These are phyloP conservation scores for Phoeniculus purpureus DNA, from an alignment of 2,797 vertebrate species.

Conservation along the genomic window DNA sequence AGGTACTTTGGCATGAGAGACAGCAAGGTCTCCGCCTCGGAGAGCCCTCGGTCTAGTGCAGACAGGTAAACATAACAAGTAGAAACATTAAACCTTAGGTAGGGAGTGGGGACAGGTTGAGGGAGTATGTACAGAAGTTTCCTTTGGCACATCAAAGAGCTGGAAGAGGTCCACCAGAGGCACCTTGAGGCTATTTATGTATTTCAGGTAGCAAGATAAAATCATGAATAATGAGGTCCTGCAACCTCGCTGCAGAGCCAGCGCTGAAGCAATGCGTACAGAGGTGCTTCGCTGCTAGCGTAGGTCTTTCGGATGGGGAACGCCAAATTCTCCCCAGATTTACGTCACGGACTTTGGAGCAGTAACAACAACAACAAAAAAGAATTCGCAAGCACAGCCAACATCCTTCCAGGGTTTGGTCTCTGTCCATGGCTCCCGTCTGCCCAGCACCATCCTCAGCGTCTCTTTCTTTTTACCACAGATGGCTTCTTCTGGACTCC, in stretches of 20 bases:
- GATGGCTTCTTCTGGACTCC: not conserved
- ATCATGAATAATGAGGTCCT: constrained; percentile 70
- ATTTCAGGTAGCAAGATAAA: constrained; percentile 71
- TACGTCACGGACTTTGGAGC: not conserved
- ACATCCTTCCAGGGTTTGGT: not conserved
- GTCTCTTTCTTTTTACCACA: not conserved
- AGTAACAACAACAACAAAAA: not conserved
- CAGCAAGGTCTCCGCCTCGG: constrained; percentile 31
- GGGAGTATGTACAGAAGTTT: constrained; percentile 68
- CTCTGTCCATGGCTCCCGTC: not conserved
- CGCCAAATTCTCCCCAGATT: not conserved
- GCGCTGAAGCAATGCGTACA: constrained; percentile 6
- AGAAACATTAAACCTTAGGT: constrained; percentile 70
- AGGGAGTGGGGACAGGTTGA: constrained; percentile 74
- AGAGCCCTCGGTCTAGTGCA: constrained; percentile 61
- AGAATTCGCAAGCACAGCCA: not conserved
- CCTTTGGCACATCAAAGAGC: constrained; percentile 75
- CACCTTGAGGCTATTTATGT: constrained; percentile 71
- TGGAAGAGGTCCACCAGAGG: constrained; percentile 69
- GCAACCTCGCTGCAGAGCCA: constrained; percentile 49
- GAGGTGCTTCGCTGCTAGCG: not conserved
- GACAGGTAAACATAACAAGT: constrained; percentile 72
- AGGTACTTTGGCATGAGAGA: constrained; percentile 38
- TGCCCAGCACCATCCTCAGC: not conserved
- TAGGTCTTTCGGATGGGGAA: not conserved